Percentiles rank a stretch among this genome's conserved stretches.
These are phyloP conservation scores for Pelochelys cantorii DNA, from an alignment of 2,797 vertebrate species.

Conservation along the genomic window DNA sequence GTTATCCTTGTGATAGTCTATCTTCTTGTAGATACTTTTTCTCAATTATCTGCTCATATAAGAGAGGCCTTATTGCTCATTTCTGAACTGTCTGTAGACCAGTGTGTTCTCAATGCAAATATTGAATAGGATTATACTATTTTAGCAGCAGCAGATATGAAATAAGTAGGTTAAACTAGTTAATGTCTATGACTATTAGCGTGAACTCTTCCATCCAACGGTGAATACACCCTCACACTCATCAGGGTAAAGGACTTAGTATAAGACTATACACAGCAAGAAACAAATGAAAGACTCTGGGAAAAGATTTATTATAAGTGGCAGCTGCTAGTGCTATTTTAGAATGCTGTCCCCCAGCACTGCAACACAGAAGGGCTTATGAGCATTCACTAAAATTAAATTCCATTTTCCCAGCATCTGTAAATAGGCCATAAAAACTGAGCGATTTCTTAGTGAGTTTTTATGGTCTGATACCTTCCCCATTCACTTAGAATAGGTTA, in stretches of 20 bases:
- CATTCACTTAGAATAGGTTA: neutral
- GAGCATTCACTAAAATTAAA: conserved; percentile 59
- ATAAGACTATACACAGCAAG: conserved; percentile 41
- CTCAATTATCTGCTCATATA: neutral
- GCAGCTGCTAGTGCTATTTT: conserved; percentile 70
- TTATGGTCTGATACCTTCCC: neutral
- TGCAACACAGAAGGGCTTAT: conserved; percentile 43
- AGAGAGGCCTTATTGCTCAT: conserved; percentile 49
- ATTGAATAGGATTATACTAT: conserved; percentile 22
- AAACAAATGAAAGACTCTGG: conserved; percentile 53
- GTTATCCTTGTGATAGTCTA: conserved; percentile 41
- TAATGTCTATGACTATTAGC: conserved; percentile 34
- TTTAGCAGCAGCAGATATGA: conserved; percentile 37
- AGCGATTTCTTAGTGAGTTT: neutral
- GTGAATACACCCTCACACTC: conserved; percentile 37
- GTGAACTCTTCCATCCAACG: neutral
- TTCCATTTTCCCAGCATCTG: conserved; percentile 37
- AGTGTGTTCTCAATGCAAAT: conserved; percentile 19
- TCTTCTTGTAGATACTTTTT: conserved; percentile 43
- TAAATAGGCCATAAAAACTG: conserved; percentile 51
- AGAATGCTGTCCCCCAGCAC: conserved; percentile 59
- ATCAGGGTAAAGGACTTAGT: conserved; percentile 53
- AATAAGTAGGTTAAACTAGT: conserved; percentile 50
- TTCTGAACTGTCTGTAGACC: conserved; percentile 43
- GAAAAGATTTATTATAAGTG: conserved; percentile 25